phyloP scores from a whole-genome alignment of 2,888 invertebrate genomes.

The Aphodius sticticus region DNA sequence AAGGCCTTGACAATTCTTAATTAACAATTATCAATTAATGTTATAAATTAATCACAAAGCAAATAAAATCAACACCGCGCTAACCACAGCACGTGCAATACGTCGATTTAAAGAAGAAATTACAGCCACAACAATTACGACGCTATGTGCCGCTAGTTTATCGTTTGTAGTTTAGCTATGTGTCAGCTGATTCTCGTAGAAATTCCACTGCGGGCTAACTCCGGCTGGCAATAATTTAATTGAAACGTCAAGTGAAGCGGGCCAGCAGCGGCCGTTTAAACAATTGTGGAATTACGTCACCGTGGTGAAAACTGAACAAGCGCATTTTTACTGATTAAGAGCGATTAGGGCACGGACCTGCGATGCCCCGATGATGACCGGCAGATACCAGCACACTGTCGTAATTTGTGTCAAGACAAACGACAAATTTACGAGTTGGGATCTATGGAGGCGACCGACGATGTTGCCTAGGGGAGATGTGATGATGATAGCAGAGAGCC shows the following conservation, averaged over 20 bases:
- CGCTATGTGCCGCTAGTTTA: not conserved
- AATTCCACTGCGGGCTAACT: not conserved
- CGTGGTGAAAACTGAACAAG: not conserved
- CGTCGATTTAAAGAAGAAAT: not conserved
- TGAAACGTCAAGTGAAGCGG: not conserved
- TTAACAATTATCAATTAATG: not conserved
- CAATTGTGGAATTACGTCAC: constrained; percentile 4
- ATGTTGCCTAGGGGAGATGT: not conserved
- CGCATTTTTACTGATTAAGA: not conserved
- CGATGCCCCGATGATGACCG: constrained; percentile 4
- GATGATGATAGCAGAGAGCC: not conserved
- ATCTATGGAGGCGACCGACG: not conserved
- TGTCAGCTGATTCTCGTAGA: not conserved
- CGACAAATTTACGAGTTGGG: not conserved
- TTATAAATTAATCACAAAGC: not conserved
- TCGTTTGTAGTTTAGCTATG: too few species aligned
- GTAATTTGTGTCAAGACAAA: not conserved
- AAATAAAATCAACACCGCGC: not conserved
- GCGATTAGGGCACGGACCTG: constrained; percentile 4
- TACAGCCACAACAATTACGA: not conserved
- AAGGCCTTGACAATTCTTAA: not conserved
- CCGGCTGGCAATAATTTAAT: not conserved
- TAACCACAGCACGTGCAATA: not conserved
- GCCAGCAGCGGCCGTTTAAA: not conserved
- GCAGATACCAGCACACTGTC: not conserved